These are phyloP conservation scores for Brachionus asplanchnoidis DNA, from an alignment of 1,140 invertebrate genomes.

Conservation along the genomic window DNA sequence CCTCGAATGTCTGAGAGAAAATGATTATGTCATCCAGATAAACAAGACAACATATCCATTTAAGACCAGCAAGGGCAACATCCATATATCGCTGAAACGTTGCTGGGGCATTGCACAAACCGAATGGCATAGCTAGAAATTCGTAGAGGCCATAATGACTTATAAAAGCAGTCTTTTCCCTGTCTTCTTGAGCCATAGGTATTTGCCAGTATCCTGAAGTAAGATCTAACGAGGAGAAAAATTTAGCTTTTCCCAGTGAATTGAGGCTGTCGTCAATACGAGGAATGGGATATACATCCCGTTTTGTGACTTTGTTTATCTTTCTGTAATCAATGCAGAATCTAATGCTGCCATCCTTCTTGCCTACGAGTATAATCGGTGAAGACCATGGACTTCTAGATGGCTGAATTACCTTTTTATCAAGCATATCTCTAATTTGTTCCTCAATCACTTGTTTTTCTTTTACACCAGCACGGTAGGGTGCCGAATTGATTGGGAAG, in stretches of 20 bases:
- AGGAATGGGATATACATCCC: slow-evolving; percentile 19
- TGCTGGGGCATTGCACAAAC: slow-evolving; percentile 49
- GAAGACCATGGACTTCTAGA: neutral
- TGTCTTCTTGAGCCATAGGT: neutral
- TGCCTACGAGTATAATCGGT: neutral
- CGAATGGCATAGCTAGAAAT: slow-evolving; percentile 54
- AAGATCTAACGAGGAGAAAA: slow-evolving; percentile 1
- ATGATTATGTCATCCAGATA: too few species aligned
- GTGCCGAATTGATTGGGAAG: neutral
- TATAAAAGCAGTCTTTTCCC: slow-evolving; percentile 17
- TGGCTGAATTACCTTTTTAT: slow-evolving; percentile 30
- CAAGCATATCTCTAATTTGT: neutral
- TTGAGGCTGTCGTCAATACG: slow-evolving; percentile 20
- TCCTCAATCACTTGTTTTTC: neutral
- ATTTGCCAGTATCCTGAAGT: slow-evolving; percentile 34
- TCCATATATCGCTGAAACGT: too few species aligned
- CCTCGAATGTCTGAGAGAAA: too few species aligned
- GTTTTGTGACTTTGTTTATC: slow-evolving; percentile 27
- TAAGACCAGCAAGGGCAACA: too few species aligned
- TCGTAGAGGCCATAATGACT: slow-evolving; percentile 43
- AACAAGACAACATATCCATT: too few species aligned
- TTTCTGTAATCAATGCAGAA: slow-evolving; percentile 34
- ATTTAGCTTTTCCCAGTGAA: neutral
- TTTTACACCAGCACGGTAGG: neutral
- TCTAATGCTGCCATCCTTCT: slow-evolving; percentile 13